phyloP scores from a whole-genome alignment of 2,113 vertebrate genomes.

The Columbina picui region DNA sequence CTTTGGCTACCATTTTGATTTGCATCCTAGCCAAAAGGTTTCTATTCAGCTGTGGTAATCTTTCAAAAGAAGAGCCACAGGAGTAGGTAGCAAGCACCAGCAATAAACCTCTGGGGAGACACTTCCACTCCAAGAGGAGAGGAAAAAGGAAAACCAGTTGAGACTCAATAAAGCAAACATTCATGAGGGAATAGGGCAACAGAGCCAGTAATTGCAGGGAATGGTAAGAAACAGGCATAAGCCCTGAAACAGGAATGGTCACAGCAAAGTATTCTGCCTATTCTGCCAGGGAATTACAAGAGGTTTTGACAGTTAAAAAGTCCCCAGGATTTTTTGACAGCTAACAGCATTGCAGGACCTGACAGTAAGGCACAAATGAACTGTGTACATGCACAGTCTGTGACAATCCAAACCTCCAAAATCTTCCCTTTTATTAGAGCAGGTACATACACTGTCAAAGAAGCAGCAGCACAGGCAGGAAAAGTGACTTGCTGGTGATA shows the following conservation, averaged over 20 bases:
- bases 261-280: neutral
- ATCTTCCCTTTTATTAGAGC: neutral
- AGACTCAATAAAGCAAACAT: neutral
- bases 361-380: neutral
- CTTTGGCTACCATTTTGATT: neutral
- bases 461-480: neutral
- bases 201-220: neutral
- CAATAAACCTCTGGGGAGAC: neutral
- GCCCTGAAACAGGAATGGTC: neutral
- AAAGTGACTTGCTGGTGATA: neutral
- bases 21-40: neutral
- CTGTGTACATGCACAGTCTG: neutral
- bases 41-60: neutral
- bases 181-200: no score
- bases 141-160: neutral
- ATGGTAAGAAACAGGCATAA: neutral
- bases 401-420: neutral
- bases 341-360: neutral
- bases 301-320: neutral
- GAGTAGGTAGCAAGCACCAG: neutral
- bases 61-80: neutral
- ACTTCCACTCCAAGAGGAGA: neutral
- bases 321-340: neutral
- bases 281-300: rapidly evolving
- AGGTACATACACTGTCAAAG: neutral